Conservation (phyloP, 2,113 vertebrate species). For the Ictalurus punctatus region DNA sequence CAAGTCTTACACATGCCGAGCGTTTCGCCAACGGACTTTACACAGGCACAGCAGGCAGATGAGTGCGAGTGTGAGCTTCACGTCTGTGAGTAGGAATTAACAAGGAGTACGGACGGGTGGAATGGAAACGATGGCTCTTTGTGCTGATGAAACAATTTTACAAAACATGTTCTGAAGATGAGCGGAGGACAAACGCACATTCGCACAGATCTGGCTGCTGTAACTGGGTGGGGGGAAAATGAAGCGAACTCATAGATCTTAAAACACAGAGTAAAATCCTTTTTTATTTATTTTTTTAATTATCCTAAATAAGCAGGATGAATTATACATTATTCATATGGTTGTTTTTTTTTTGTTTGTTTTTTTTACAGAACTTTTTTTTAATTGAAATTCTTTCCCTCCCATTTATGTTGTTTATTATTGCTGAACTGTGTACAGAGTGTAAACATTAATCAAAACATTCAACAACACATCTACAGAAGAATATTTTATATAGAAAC, state of each 20-base stretch:
- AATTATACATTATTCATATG: background rate
- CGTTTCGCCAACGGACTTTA: background rate
- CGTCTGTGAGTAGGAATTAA: slow-evolving; percentile 3
- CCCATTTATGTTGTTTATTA: background rate
- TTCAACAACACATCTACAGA: background rate
- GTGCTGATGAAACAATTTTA: slow-evolving; percentile 11
- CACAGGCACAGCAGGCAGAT: background rate
- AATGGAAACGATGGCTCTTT: background rate
- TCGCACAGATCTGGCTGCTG: background rate
- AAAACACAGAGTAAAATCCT: background rate
- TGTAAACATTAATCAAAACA: background rate
- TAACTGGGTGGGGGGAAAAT: background rate
- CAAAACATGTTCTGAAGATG: slow-evolving; percentile 35
- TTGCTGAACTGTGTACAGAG: background rate
- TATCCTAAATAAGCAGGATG: background rate
- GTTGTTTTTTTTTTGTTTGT: too few species aligned
- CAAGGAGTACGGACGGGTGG: slow-evolving; percentile 3
- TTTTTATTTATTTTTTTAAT: too few species aligned
- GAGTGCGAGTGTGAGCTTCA: background rate
- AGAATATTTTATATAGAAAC: background rate
- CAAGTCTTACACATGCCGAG: slow-evolving; percentile 17
- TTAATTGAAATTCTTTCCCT: background rate
- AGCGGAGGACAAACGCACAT: background rate
- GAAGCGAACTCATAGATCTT: background rate
- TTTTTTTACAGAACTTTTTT: too few species aligned